Evolutionary conservation across 2,797 vertebrate species (phyloP).

Genomic region (Lutjanus campechanus): DNA sequence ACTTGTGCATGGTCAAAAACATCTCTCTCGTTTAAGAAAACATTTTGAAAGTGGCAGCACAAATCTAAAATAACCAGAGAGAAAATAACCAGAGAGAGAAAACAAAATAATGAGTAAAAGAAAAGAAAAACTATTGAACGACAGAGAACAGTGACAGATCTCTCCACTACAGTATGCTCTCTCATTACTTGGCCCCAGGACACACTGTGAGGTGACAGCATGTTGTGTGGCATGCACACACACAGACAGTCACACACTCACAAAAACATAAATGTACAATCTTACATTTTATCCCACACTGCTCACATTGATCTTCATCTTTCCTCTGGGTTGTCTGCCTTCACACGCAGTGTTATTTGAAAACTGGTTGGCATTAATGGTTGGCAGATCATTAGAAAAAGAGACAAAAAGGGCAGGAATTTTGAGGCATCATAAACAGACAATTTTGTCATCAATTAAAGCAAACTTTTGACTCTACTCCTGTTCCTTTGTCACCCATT

Average conservation of each 20-base stretch:
- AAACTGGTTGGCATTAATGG: conserved; percentile 48
- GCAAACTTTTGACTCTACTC: conserved; percentile 43
- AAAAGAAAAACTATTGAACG: conserved; percentile 42
- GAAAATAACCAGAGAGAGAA: conserved; percentile 26
- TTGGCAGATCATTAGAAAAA: conserved; percentile 51
- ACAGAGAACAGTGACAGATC: conserved; percentile 58
- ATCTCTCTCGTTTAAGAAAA: background rate
- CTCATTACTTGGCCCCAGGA: conserved; percentile 68
- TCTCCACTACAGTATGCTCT: conserved; percentile 22
- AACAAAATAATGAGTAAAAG: conserved; percentile 57
- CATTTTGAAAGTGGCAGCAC: background rate
- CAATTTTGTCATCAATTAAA: conserved; percentile 60
- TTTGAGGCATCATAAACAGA: conserved; percentile 3
- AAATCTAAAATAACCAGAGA: conserved; percentile 18
- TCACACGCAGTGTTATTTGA: conserved; percentile 26
- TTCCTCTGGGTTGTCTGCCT: conserved; percentile 39
- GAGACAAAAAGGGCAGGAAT: conserved; percentile 27
- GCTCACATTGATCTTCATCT: conserved; percentile 51
- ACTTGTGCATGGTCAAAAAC: background rate
- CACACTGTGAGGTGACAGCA: conserved; percentile 47
- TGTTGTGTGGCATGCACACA: background rate
- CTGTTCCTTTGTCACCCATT: conserved; percentile 21
- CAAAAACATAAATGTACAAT: conserved; percentile 18
- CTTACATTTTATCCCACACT: conserved; percentile 43
- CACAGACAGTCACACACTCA: background rate